Conservation (phyloP, 1,140 invertebrate species). For the Atta colombica region DNA sequence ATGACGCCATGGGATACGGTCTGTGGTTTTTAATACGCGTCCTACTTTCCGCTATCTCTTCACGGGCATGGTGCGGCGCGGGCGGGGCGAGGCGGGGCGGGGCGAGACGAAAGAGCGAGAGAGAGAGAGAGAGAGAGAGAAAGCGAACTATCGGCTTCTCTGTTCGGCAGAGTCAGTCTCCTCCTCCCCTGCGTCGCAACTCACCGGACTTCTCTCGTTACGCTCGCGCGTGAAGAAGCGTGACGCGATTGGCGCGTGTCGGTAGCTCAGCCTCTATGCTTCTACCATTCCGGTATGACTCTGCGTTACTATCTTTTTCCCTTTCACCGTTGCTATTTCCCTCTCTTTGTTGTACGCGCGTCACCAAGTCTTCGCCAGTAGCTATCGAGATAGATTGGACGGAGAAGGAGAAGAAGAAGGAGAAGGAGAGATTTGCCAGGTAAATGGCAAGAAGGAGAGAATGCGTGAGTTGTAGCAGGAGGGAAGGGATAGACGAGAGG, state of each 20-base stretch:
- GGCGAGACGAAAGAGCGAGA: slow-evolving; percentile 2
- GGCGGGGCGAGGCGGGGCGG: not conserved
- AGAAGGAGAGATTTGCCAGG: not conserved
- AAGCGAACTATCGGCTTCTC: no score
- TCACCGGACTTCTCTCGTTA: slow-evolving; percentile 43
- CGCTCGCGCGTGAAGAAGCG: slow-evolving; percentile 66
- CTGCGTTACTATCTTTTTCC: slow-evolving; percentile 25
- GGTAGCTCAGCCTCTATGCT: slow-evolving; percentile 46
- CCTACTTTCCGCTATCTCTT: slow-evolving; percentile 84
- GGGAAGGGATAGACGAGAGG: no score
- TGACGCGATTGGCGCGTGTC: slow-evolving; percentile 76
- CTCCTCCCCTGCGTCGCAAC: slow-evolving; percentile 11
- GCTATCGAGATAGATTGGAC: not conserved
- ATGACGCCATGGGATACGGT: slow-evolving; percentile 83
- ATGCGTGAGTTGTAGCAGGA: not conserved
- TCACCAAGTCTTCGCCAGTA: not conserved
- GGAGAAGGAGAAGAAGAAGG: not conserved
- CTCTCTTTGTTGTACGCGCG: not conserved
- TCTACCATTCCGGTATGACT: slow-evolving; percentile 24
- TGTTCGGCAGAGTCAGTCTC: not conserved
- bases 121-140: not conserved
- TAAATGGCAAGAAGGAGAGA: not conserved
- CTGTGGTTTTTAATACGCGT: slow-evolving; percentile 86
- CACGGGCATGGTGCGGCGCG: slow-evolving; percentile 31
- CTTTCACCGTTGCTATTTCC: not conserved